phyloP scores from a whole-genome alignment of 2,888 invertebrate genomes.

The Chironomus riparius region DNA sequence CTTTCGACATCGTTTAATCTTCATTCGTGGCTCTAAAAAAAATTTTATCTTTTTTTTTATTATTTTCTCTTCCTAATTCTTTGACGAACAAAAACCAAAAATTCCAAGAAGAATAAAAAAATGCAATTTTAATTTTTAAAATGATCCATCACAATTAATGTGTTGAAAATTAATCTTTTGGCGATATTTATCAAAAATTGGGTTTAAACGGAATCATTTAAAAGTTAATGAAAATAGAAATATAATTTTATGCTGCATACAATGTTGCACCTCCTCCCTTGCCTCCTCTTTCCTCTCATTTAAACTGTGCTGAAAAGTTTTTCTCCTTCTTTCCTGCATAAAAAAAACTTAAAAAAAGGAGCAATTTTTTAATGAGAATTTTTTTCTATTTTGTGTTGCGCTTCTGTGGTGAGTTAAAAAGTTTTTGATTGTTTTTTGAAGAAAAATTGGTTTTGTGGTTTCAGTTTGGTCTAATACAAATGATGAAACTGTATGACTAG shows the following conservation, averaged over 20 bases:
- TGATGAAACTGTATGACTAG: too few relatives aligned
- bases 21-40: background rate
- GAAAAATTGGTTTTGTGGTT: too few relatives aligned
- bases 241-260: too few relatives aligned
- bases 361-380: background rate
- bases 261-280: too few relatives aligned
- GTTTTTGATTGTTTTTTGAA: background rate
- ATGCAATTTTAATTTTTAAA: conserved; percentile 22
- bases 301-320: too few relatives aligned
- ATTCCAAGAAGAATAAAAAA: background rate
- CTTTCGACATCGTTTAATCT: conserved; percentile 27
- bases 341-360: too few relatives aligned
- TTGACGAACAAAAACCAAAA: background rate
- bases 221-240: too few relatives aligned
- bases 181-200: background rate
- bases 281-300: too few relatives aligned
- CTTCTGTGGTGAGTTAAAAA: background rate
- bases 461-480: too few relatives aligned
- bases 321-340: too few relatives aligned
- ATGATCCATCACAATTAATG: conserved; percentile 26
- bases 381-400: background rate
- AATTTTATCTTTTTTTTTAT: background rate
- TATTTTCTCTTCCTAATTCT: conserved; percentile 7
- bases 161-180: conserved; percentile 25
- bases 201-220: background rate